Base-by-base conservation (phyloP, 2,113 vertebrate species). In the Columba janthina region DNA sequence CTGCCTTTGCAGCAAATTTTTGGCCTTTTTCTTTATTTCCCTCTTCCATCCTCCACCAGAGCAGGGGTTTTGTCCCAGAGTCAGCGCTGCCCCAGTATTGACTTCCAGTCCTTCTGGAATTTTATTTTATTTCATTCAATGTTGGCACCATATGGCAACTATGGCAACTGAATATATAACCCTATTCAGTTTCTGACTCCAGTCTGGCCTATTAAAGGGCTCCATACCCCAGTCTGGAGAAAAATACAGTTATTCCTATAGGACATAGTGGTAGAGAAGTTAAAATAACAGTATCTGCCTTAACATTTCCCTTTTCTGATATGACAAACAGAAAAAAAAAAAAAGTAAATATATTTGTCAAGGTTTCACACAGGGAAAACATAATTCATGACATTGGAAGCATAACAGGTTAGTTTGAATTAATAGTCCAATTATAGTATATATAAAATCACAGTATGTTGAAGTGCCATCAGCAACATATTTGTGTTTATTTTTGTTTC, bases 161-260 rank as follows among this genome's bases (percentile, higher is more conserved):
- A 97, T 96, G 97, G 96, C 94, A 97, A 97, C 93, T 91, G 97
- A 97, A 97, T 97, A 97, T 74, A 96, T 97, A 96, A 94, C 91
- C 71, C 88, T 85, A 92, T 96, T 96, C 85, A 96, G 53, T 90
- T 95, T 94, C 81, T 87, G 90, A 40, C 65, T 94, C 29, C 42
- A 69, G 79, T 53, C 86, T 96, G 79, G 46, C 69, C 70, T 91
- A 54, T 79, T 95, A 77, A 95, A 95, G 66, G 62, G 58, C 75
- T 96, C 62, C 79, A 13, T 66, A 85, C 51, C 80, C 85, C 82
- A 40, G 18, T 72, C 58, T 91, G 81, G 61, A 38, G 8, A 15
- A 61, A 81, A 72, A 72, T 80, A 54, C 48, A 16, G 46, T 19
- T 44, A 62, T 80, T 91, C 36, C 15, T 94, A 13, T 3, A 91